A percentile compares a stretch with the other conserved stretches of the same genome.
Conservation (phyloP, 2,113 vertebrate genomes). For the Carollia perspicillata region DNA sequence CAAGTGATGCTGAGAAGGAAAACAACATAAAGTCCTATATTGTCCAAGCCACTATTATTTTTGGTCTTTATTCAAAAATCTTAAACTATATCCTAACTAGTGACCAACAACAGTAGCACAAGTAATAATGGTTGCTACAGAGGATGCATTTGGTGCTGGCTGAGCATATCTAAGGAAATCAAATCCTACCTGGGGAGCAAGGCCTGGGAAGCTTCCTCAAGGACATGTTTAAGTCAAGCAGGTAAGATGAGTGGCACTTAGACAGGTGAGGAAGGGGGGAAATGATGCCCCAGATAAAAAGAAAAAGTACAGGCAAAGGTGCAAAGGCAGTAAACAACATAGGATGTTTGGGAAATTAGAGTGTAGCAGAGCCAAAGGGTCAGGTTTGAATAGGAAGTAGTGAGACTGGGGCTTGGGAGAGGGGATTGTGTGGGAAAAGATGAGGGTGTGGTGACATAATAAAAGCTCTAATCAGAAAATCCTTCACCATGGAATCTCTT, state of each 20-base stretch:
- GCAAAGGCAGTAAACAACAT: background rate
- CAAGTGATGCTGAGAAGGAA: background rate
- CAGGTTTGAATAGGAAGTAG: background rate
- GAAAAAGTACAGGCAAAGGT: background rate
- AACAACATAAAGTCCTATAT: background rate
- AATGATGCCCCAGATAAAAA: background rate
- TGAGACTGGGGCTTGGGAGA: background rate
- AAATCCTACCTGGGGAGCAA: background rate
- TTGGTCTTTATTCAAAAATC: background rate
- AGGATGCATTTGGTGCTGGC: background rate
- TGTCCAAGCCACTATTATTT: background rate
- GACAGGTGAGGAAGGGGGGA: background rate
- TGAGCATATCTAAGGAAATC: background rate
- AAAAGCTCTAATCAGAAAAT: background rate
- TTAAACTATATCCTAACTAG: background rate
- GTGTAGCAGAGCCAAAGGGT: background rate
- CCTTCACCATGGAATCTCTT: background rate
- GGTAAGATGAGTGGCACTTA: background rate
- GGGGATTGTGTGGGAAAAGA: background rate
- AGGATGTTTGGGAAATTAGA: background rate
- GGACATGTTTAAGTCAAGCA: background rate
- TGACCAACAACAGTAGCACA: background rate
- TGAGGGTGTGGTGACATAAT: background rate
- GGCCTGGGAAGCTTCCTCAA: background rate
- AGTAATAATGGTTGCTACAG: background rate